Conservation (phyloP, 2,888 invertebrate genomes). For the Gymnocheta viridis region DNA sequence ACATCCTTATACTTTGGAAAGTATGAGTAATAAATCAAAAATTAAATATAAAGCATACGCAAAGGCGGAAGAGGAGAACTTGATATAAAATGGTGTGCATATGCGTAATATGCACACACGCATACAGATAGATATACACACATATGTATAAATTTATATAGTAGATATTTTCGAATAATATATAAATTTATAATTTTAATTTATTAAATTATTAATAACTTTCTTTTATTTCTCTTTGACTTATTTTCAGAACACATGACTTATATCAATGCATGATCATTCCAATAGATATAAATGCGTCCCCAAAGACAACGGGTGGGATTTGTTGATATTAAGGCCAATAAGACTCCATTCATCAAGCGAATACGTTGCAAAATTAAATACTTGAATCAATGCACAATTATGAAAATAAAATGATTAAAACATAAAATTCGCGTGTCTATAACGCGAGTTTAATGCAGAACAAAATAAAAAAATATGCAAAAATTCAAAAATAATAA, state of each 20-base stretch:
- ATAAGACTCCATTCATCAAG: conserved; percentile 78
- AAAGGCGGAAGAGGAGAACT: background rate
- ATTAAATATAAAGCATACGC: conserved; percentile 25
- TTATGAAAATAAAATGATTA: conserved; percentile 54
- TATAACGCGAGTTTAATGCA: conserved; percentile 65
- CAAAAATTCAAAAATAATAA: conserved; percentile 14
- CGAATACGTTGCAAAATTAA: conserved; percentile 80
- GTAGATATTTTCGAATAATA: background rate
- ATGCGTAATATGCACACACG: too few species aligned
- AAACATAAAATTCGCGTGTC: conserved; percentile 64
- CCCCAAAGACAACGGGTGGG: conserved; percentile 78
- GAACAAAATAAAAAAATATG: conserved; percentile 29
- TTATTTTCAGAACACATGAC: conserved; percentile 69
- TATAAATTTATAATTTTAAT: background rate
- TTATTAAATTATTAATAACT: background rate
- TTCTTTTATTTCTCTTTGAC: conserved; percentile 18
- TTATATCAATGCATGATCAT: conserved; percentile 71
- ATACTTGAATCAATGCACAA: conserved; percentile 47
- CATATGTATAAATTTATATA: too few species aligned
- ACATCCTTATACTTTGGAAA: background rate
- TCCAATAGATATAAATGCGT: conserved; percentile 79
- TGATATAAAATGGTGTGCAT: too few species aligned
- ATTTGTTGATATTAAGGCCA: conserved; percentile 79
- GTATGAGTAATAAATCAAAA: conserved; percentile 1
- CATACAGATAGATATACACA: too few species aligned